A percentile compares a stretch with the other conserved stretches of the same genome.
Conservation (phyloP, 2,797 vertebrate species). For the Platyrinchus mystaceus region DNA sequence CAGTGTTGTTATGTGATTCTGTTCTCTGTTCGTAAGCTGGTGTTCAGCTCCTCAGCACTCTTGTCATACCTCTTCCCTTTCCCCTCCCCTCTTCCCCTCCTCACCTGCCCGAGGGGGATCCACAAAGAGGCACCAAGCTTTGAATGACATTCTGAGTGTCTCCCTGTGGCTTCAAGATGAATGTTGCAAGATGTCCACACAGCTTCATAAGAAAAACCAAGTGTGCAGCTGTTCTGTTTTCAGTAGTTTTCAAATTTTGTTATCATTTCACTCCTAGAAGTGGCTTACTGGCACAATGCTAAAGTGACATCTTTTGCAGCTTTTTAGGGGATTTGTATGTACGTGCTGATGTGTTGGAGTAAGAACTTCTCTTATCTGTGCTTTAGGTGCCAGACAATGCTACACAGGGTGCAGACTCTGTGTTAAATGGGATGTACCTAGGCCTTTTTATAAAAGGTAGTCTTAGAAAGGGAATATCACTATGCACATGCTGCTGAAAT, state of each 20-base stretch:
- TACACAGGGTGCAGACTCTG: not conserved
- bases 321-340: not conserved
- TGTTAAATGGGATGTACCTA: not conserved
- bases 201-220: not conserved
- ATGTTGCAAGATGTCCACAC: not conserved
- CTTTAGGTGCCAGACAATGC: not conserved
- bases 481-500: not conserved
- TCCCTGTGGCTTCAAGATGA: not conserved
- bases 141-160: not conserved
- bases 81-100: conserved; percentile 27
- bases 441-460: not conserved
- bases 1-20: conserved; percentile 86
- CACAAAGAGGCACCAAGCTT: conserved; percentile 84
- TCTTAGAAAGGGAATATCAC: not conserved
- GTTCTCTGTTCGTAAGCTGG: conserved; percentile 89
- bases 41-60: conserved; percentile 69
- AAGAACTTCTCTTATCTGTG: not conserved
- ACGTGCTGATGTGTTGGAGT: not conserved
- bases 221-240: not conserved
- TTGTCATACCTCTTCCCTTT: conserved; percentile 20
- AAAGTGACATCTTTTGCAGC: not conserved
- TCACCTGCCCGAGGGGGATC: conserved; percentile 70
- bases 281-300: not conserved
- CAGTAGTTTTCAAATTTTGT: conserved; percentile 27
- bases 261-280: not conserved